A percentile compares a stretch with the other conserved stretches of the same genome.
Conservation (phyloP, 2,113 vertebrate species). For the Abramis brama region DNA sequence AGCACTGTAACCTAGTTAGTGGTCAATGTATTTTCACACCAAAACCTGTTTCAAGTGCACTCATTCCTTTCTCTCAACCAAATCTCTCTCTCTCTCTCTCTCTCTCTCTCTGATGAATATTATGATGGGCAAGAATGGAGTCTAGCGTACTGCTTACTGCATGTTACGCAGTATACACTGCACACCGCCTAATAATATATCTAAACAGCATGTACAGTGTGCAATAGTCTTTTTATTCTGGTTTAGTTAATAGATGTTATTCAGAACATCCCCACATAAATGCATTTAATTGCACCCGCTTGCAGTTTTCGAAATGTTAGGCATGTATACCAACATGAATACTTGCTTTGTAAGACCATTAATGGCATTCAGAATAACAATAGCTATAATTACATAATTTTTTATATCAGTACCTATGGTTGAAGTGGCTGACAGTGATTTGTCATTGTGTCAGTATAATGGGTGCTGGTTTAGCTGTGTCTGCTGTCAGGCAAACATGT, state of each 20-base stretch:
- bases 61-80: neutral
- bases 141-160: too few relatives aligned
- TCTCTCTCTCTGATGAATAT: too few relatives aligned
- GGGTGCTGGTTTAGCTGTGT: neutral
- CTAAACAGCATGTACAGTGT: neutral
- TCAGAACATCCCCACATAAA: neutral
- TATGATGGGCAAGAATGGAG: too few relatives aligned
- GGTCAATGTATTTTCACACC: neutral
- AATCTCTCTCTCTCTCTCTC: too few relatives aligned
- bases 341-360: slow-evolving; percentile 8
- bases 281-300: neutral
- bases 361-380: slow-evolving; percentile 9
- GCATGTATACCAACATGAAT: neutral
- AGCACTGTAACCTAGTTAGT: neutral
- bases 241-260: neutral
- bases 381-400: neutral
- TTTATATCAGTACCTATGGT: neutral
- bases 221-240: neutral
- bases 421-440: neutral
- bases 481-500: too few relatives aligned
- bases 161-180: neutral
- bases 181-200: neutral
- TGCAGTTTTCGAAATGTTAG: neutral
- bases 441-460: neutral
- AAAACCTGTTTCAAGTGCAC: neutral